Base-by-base conservation (phyloP, 2,888 invertebrate genomes). In the Ophion costatus region DNA sequence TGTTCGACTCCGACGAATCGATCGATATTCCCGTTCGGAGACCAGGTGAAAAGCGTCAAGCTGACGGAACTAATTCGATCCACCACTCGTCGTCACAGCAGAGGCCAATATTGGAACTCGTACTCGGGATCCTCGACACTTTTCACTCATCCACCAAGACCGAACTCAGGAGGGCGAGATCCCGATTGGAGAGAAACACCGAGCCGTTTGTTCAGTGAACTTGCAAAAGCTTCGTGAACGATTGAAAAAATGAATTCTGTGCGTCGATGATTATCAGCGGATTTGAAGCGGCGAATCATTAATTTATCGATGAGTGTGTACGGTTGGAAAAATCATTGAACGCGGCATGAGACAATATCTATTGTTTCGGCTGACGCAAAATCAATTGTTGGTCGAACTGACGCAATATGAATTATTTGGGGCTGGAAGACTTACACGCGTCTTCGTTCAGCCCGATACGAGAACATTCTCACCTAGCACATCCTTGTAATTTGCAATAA, bases 51-150 rank as follows among this genome's bases (percentile, higher is more conserved):
- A 63, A 66, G 24, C 64, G 20, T 29, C 75, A 63, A 2, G 38
- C 29, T 24, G 38, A 79, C 51, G 75, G 57, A 78, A 75, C 71
- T 51, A 70, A 77, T 45, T 17, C 74, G 4, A 24, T n/a, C 4
- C 56, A 51, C 76, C 10, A n/a, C 20, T 59, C 73, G 56, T 56
- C 70, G 73, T 83, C 80, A 22, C 88, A 87, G 76, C 86, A 89
- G 56, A 83, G 90, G 45, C 90, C 91, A n/a, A 88, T 90, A 5
- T 33, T 90, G 63, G 90, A 90, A 80, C 83, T 91, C 5, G 85
- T 91, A 29, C 87, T 91, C 20, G 90, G 89, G 2, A 89, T 91
- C 22, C 84, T 91, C 33, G 90, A 90, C 73, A 91, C 90, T 3
- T 85, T 90, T 67, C 90, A 90, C 51, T 80, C 88, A 6, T 88